Conservation (phyloP, 2,797 vertebrate species). For the Rhodeus uyekii region DNA sequence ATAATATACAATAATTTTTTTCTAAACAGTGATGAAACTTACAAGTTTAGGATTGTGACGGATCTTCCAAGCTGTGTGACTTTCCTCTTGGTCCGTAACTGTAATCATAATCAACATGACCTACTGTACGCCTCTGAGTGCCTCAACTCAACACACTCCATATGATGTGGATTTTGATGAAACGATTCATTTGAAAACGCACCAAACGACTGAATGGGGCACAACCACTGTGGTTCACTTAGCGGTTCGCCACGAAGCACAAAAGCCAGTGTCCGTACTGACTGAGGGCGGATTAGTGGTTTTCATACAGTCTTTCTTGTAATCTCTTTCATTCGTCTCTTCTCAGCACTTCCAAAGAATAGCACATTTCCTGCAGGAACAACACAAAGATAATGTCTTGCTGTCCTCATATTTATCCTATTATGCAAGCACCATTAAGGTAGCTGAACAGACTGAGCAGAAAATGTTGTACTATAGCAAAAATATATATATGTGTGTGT, state of each 20-base stretch:
- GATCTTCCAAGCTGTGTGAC: neutral
- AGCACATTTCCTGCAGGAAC: slow-evolving; percentile 32
- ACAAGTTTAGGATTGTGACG: neutral
- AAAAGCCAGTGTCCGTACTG: neutral
- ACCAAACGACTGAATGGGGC: neutral
- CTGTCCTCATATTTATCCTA: neutral
- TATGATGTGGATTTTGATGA: neutral
- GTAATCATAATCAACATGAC: neutral
- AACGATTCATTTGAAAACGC: neutral
- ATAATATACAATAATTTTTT: neutral
- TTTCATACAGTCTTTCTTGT: slow-evolving; percentile 21
- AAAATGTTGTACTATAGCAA: neutral
- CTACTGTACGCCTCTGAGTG: neutral
- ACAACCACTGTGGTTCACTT: neutral
- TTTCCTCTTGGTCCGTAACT: neutral
- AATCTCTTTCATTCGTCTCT: slow-evolving; percentile 31
- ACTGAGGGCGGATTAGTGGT: neutral
- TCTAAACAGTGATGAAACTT: neutral
- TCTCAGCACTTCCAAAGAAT: slow-evolving; percentile 12
- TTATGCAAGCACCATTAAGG: neutral
- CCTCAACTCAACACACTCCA: neutral
- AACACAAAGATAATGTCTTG: slow-evolving; percentile 26
- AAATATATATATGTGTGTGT: slow-evolving; percentile 2
- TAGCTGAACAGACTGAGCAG: neutral
- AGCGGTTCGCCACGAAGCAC: neutral